These are phyloP conservation scores for Melopsittacus undulatus DNA, from an alignment of 2,797 vertebrate species.

Conservation along the genomic window DNA sequence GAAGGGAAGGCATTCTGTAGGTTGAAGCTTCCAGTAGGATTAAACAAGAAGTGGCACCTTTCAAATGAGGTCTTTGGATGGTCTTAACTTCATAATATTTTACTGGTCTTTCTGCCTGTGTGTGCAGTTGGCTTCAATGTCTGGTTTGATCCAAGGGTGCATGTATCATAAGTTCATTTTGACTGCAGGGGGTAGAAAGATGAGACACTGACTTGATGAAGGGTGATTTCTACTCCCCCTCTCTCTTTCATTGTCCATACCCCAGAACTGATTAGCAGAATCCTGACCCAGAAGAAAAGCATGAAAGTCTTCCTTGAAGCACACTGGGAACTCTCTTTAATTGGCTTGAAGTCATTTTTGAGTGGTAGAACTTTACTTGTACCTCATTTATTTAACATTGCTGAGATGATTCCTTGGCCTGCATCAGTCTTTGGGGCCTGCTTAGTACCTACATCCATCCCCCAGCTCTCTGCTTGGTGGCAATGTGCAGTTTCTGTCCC, in stretches of 20 bases:
- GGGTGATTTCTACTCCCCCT: background rate
- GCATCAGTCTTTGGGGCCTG: background rate
- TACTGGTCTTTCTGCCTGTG: background rate
- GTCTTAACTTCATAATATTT: slow-evolving; percentile 32
- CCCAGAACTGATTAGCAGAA: background rate
- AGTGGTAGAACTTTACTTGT: background rate
- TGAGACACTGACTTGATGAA: background rate
- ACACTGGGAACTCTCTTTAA: background rate
- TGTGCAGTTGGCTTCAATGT: background rate
- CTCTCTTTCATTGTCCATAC: background rate
- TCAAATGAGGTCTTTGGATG: slow-evolving; percentile 41
- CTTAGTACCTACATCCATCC: background rate
- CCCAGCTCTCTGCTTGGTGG: background rate
- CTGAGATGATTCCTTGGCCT: background rate
- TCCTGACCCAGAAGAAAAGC: background rate
- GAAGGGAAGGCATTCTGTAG: background rate
- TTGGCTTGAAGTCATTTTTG: background rate
- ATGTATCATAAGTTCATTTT: background rate
- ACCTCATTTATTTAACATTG: background rate
- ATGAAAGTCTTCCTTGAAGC: background rate
- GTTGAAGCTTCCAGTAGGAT: slow-evolving; percentile 38
- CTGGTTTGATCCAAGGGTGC: background rate
- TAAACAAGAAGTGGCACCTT: slow-evolving; percentile 51
- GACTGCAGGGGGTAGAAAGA: background rate
- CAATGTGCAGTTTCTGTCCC: background rate